Conservation (phyloP, 2,888 invertebrate genomes). For the Acrobasis repandana region DNA sequence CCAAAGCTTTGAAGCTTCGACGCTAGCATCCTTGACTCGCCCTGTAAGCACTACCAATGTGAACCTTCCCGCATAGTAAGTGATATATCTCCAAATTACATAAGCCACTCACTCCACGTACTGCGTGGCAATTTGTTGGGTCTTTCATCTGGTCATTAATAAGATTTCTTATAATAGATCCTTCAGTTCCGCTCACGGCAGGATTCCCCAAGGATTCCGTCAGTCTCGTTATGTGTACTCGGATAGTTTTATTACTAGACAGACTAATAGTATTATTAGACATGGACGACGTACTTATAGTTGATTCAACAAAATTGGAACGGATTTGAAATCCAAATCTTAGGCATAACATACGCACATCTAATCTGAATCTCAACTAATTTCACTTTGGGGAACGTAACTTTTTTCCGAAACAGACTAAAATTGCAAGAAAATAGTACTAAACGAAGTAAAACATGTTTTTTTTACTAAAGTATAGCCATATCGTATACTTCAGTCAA, state of each 20-base stretch:
- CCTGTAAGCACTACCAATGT: background rate
- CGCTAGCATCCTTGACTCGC: background rate
- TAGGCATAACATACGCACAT: too few relatives aligned
- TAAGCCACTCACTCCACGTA: constrained; percentile 11
- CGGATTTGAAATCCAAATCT: too few relatives aligned
- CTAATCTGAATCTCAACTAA: too few relatives aligned
- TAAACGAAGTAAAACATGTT: too few relatives aligned
- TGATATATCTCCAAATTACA: constrained; percentile 15
- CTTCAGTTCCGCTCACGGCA: constrained; percentile 13
- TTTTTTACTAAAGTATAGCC: too few relatives aligned
- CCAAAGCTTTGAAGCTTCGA: too few relatives aligned
- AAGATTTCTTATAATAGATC: constrained; percentile 17
- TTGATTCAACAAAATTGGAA: background rate
- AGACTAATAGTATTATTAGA: background rate
- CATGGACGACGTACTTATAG: background rate
- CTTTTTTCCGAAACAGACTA: too few relatives aligned
- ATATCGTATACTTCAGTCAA: too few relatives aligned
- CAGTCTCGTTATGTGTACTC: background rate
- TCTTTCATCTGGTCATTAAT: constrained; percentile 16
- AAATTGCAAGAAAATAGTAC: too few relatives aligned
- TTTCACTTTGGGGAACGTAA: too few relatives aligned
- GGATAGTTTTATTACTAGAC: too few relatives aligned
- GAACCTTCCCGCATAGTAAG: background rate
- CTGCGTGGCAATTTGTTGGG: constrained; percentile 6
- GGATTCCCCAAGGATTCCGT: constrained; percentile 2